phyloP scores from a whole-genome alignment of 2,113 vertebrate genomes.

The Phaethon lepturus region DNA sequence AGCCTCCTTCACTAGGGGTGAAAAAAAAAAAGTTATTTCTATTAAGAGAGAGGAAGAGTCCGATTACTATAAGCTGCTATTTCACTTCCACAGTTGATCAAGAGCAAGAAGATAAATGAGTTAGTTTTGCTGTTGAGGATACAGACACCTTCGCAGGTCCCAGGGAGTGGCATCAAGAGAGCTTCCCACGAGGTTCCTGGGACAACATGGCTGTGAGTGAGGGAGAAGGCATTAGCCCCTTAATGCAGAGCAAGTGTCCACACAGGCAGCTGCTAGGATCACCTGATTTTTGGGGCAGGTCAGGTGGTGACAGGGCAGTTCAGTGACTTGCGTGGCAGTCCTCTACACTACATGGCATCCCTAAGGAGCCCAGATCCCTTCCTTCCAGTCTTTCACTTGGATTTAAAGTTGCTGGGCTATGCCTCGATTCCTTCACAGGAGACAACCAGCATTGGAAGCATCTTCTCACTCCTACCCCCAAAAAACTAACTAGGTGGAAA shows the following conservation, averaged over 20 bases:
- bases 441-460: not conserved
- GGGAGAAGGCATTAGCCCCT: not conserved
- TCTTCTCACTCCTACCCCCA: not conserved
- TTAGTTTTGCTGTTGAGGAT: not conserved
- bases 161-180: not conserved
- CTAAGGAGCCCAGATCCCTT: not conserved
- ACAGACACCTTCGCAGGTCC: not conserved
- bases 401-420: not conserved
- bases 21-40: not conserved
- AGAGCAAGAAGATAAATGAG: not conserved
- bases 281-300: not conserved
- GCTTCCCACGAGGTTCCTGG: not conserved
- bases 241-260: not conserved
- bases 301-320: not conserved
- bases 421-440: not conserved
- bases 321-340: not conserved
- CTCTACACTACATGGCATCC: not conserved
- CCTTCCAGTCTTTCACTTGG: not conserved
- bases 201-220: fast-evolving
- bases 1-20: not conserved
- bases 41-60: not conserved
- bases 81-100: not conserved
- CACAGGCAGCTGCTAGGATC: not conserved
- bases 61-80: not conserved
- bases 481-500: not conserved